A percentile compares a stretch with the other conserved stretches of the same genome.
These are phyloP conservation scores for Alosa alosa DNA, from an alignment of 2,113 vertebrate species.

Conservation along the genomic window DNA sequence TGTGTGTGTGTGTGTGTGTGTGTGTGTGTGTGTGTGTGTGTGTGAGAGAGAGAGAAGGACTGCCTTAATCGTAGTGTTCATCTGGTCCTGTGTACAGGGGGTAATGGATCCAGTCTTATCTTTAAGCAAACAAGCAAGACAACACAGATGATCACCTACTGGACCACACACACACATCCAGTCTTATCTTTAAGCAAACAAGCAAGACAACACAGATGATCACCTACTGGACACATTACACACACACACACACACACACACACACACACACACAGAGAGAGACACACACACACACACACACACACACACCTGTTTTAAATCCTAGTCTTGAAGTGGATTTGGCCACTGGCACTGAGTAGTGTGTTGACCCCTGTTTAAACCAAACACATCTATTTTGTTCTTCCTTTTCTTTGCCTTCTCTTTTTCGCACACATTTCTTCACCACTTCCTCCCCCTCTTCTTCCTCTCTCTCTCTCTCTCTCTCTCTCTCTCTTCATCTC, in stretches of 20 bases:
- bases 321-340: not conserved
- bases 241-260: conserved; percentile 8
- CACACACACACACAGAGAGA: conserved; percentile 11
- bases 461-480: not conserved
- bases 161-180: not conserved
- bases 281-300: conserved; percentile 7
- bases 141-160: too few species aligned
- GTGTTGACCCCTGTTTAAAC: not conserved
- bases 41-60: not conserved
- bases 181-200: not conserved
- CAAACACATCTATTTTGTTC: not conserved
- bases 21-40: not conserved
- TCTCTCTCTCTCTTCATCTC: not conserved
- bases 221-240: not conserved
- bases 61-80: not conserved
- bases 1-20: not conserved
- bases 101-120: conserved; percentile 1
- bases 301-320: not conserved
- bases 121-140: not conserved
- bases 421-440: not conserved
- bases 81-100: not conserved
- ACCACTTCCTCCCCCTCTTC: not conserved
- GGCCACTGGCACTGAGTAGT: not conserved
- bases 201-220: conserved; percentile 14
- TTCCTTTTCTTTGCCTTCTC: not conserved